Evolutionary conservation across 2,113 vertebrate species (phyloP).

Genomic region (Salminus brasiliensis): DNA sequence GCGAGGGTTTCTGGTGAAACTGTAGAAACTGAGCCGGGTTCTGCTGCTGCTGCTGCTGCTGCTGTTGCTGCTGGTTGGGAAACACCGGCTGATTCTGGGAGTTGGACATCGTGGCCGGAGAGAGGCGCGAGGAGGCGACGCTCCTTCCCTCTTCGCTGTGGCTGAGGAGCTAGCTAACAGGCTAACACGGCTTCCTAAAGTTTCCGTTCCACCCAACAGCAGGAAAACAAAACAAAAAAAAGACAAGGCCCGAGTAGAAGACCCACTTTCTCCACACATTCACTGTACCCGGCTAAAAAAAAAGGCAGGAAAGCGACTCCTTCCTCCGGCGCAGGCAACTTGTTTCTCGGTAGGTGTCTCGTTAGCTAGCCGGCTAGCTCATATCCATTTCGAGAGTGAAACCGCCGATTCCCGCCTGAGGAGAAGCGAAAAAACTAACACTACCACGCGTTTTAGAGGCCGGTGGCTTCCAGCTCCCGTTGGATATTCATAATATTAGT

Average conservation of each 20-base stretch:
- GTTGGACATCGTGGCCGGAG: constrained; percentile 77
- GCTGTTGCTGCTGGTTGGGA: constrained; percentile 70
- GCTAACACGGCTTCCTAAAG: constrained; percentile 21
- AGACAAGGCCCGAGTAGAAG: background rate
- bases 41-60: constrained; percentile 70
- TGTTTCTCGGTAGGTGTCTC: constrained; percentile 25
- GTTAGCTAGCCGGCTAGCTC: constrained; percentile 54
- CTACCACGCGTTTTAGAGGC: background rate
- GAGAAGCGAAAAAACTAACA: background rate
- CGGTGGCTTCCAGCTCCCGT: background rate
- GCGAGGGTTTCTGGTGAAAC: constrained; percentile 78
- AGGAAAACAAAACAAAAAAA: constrained; percentile 38
- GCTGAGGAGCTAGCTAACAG: background rate
- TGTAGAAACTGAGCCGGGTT: constrained; percentile 72
- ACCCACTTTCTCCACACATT: background rate
- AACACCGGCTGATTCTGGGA: constrained; percentile 81
- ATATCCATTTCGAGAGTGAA: constrained; percentile 54
- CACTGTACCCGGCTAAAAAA: no score
- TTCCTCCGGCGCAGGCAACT: constrained; percentile 5
- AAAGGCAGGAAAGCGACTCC: no score
- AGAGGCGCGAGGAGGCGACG: constrained; percentile 34
- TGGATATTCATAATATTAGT: background rate
- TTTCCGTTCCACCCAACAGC: constrained; percentile 23
- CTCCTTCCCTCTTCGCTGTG: constrained; percentile 34
- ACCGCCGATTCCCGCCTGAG: background rate